Evolutionary conservation across 2,888 invertebrate species (phyloP), one percentile per base, ranked within the genome.

Genomic region (Acanthococcus lagerstroemiae): DNA sequence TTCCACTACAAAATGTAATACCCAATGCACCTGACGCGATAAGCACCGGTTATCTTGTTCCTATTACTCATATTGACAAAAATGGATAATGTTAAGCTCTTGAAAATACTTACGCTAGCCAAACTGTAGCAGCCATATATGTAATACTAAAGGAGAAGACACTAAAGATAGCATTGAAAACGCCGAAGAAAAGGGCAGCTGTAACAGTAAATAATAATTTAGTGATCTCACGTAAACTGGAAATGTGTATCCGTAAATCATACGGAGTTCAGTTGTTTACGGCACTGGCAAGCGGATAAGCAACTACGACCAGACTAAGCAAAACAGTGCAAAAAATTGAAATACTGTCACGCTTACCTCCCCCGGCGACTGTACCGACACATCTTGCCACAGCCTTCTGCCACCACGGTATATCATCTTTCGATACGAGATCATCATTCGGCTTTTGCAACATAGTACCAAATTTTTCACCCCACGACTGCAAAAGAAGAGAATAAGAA

Each of bases 401-500:
- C 84, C 88, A 91, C 90, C 89, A 90, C 71, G 92, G 88, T 72
- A 86, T 84, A 77, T 88, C 89, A 77, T 90, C 90, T 80, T 86
- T 86, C 71, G 84, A 83, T 70, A 79, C 82, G 73, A 83, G 83
- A 77, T 88, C 88, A 76, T 86, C 86, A 72, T 87, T 87, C 70
- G 90, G 90, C 74, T 87, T 83, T 73, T 86, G 83, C 87, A 66
- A 56, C n/a, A 66, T 26, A 46, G 55, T 15, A 15, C 66, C 66
- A 1, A 66, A 15, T 25, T 66, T 66, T 27, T 66, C 66, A 17
- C 56, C 30, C 30, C 56, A 66, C 15, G 66, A 66, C 66, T 66
- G 17, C 1, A 65, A 45, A 22, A 15, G 12, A 50, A 17, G 4
- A 19, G 9, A 9, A 15, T 37, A 37, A 37, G 37, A 37, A 37